Base-by-base conservation (phyloP, 1,140 invertebrate genomes). In the Drosophila repleta region DNA sequence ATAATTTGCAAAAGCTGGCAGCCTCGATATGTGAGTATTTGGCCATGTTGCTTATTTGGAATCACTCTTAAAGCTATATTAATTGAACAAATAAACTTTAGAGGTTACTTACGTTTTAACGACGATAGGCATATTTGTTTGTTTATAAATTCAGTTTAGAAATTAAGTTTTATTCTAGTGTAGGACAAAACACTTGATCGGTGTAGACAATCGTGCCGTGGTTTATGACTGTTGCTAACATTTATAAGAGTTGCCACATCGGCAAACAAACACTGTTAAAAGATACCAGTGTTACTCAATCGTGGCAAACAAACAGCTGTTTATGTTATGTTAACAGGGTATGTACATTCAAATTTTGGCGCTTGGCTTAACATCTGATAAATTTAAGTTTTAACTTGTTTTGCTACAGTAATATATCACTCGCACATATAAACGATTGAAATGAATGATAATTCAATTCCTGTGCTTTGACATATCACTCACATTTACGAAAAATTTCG, bases 51-150 rank as follows among this genome's bases (percentile, higher is more conserved):
- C 17, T 18, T 45, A 32, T 18, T 39, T 43, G 7, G 6, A 37
- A 17, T 10, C 55, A 29, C 41, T 56, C n/a, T 7, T 52, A 2
- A 32, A 29, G 15, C 4, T 43, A 26, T 24, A 4, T 29, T 39
- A 21, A 11, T 21, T 10, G 18, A 46, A 13, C 11, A 21, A 46
- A 4, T 46, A 8, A 41, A 2, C 10, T 35, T 41, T 3, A 17
- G 3, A 46, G 4, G 13, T 7, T 71, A 84, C 89, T 90, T 74
- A 90, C 89, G 81, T 90, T 79, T 89, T 90, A 0, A 90, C 68
- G 29, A 90, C 11, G 45, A 90, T 85, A 3, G 89, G 89, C 89
- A 90, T 90, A 4, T 29, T 71, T 46, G 32, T 11, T 5, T 18
- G 6, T 21, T 24, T n/a, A 15, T 5, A 17, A 6, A 17, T 24